Evolutionary conservation across 92 coral and sea anemone genomes (phyloP).

Genomic region (Phymanthus crucifer): DNA sequence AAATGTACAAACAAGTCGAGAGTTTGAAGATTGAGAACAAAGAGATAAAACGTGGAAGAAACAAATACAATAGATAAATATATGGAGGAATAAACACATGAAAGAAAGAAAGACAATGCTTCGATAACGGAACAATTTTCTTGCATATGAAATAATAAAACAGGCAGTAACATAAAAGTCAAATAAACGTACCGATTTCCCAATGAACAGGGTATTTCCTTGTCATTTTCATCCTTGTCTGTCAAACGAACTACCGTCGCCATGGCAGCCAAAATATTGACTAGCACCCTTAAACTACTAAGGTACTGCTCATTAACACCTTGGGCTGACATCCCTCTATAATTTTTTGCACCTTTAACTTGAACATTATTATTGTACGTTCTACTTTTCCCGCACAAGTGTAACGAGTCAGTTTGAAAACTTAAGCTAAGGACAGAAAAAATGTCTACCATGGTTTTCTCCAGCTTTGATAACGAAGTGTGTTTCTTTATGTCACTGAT

Average conservation of each 20-base stretch:
- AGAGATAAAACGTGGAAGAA: background rate
- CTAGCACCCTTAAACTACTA: constrained; percentile 62
- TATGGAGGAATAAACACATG: background rate
- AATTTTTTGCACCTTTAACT: background rate
- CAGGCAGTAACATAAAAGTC: background rate
- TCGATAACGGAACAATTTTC: too few relatives aligned
- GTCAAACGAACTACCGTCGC: constrained; percentile 45
- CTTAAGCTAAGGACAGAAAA: constrained; percentile 41
- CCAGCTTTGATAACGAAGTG: constrained; percentile 26
- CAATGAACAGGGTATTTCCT: constrained; percentile 24
- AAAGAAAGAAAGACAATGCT: background rate
- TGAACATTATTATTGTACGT: constrained; percentile 21
- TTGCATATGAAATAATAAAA: background rate
- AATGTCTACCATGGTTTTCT: constrained; percentile 50
- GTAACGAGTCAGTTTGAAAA: constrained; percentile 62
- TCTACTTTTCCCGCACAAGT: constrained; percentile 52
- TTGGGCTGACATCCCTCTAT: background rate
- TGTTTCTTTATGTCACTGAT: constrained; percentile 11
- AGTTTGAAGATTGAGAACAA: too few relatives aligned
- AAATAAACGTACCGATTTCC: constrained; percentile 25
- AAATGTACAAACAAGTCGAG: too few relatives aligned
- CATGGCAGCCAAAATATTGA: constrained; percentile 60
- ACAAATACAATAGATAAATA: background rate
- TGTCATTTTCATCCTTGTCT: constrained; percentile 36
- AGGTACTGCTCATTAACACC: constrained; percentile 41